Conservation (phyloP, 2,888 invertebrate species). For the Synanthedon formicaeformis region DNA sequence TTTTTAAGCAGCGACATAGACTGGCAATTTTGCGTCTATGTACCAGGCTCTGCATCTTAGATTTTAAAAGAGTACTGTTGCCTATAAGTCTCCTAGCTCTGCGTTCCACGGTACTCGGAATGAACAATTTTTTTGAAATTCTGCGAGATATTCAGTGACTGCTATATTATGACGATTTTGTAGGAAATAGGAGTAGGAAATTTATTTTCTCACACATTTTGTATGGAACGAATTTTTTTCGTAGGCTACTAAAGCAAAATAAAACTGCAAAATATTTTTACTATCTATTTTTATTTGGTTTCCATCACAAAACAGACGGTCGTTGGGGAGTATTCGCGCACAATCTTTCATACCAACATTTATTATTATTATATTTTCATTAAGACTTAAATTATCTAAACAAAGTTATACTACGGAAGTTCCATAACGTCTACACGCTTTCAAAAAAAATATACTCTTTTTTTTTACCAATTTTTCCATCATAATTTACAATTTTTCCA, state of each 20-base stretch:
- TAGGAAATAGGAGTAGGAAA: no score
- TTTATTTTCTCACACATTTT: no score
- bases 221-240: no score
- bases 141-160: no score
- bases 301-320: slow-evolving; percentile 38
- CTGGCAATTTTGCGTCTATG: no score
- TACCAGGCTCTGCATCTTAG: no score
- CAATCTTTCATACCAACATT: slow-evolving; percentile 8
- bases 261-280: slow-evolving; percentile 13
- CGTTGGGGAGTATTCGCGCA: slow-evolving; percentile 17
- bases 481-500: slow-evolving; percentile 11
- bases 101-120: no score
- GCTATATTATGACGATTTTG: no score
- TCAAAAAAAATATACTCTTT: slow-evolving; percentile 10
- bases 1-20: no score
- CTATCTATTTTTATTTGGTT: slow-evolving; percentile 54
- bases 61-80: no score
- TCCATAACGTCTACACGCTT: slow-evolving; percentile 7
- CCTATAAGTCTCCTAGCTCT: no score
- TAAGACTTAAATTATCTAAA: slow-evolving; percentile 2
- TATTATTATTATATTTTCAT: neutral
- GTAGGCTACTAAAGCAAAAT: neutral
- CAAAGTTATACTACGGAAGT: neutral
- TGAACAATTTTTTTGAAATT: no score
- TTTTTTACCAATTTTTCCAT: slow-evolving; percentile 14